Conservation (phyloP, 2,888 invertebrate species). For the Synanthedon tipuliformis region DNA sequence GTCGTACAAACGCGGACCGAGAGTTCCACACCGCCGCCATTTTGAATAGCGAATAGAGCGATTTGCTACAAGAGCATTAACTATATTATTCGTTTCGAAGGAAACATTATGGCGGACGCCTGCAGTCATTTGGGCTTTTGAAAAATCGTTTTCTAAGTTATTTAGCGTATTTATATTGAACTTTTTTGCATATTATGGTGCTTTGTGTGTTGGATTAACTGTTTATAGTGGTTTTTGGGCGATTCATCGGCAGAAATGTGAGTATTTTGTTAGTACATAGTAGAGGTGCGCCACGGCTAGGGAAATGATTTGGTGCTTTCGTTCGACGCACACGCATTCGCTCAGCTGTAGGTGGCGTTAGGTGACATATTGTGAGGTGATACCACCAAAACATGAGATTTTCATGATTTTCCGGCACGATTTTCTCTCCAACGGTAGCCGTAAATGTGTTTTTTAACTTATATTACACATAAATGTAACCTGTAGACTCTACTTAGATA, state of each 20-base stretch:
- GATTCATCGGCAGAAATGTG: constrained; percentile 60
- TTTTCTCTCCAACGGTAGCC: constrained; percentile 42
- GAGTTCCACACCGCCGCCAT: constrained; percentile 70
- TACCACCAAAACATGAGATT: constrained; percentile 62
- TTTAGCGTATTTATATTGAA: constrained; percentile 69
- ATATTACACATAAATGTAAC: not conserved
- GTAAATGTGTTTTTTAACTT: constrained; percentile 28
- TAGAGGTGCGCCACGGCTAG: constrained; percentile 70
- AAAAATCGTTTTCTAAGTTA: constrained; percentile 71
- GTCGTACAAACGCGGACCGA: constrained; percentile 62
- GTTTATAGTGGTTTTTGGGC: constrained; percentile 65
- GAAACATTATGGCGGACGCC: constrained; percentile 72
- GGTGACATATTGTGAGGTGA: constrained; percentile 46
- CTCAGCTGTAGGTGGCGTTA: constrained; percentile 71
- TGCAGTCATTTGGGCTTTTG: constrained; percentile 69
- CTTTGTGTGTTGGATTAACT: constrained; percentile 59
- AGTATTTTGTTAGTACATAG: constrained; percentile 68
- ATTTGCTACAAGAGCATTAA: constrained; percentile 70
- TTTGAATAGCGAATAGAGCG: constrained; percentile 72
- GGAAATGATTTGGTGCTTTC: constrained; percentile 73
- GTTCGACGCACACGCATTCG: constrained; percentile 68
- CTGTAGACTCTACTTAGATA: not conserved
- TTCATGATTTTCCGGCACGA: constrained; percentile 67
- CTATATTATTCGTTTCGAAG: constrained; percentile 72
- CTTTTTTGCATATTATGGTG: constrained; percentile 70